These are phyloP conservation scores for Eulimnadia texana DNA, from an alignment of 1,140 invertebrate genomes.

Conservation along the genomic window DNA sequence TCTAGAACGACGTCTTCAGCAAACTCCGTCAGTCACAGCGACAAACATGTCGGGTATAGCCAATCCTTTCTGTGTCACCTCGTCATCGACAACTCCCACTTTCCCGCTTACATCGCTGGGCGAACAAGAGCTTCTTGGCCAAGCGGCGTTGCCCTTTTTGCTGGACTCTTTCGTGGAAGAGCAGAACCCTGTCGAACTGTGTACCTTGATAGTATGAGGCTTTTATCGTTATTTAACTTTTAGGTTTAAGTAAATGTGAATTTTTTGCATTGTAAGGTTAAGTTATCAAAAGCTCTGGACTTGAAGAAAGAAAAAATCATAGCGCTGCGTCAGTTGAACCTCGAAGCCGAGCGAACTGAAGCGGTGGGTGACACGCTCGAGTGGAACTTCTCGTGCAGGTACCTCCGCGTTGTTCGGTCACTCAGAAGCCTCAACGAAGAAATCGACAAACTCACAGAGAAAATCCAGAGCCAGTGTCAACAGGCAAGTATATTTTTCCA, in stretches of 20 bases:
- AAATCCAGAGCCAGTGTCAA: constrained; percentile 44
- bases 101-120: too few species aligned
- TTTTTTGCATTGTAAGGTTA: constrained; percentile 31
- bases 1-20: constrained; percentile 66
- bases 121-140: too few species aligned
- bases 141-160: too few species aligned
- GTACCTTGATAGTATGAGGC: too few species aligned
- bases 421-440: constrained; percentile 82
- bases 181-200: too few species aligned
- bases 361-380: constrained; percentile 55
- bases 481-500: constrained; percentile 37
- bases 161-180: too few species aligned
- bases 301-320: constrained; percentile 69
- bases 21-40: too few species aligned
- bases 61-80: too few species aligned
- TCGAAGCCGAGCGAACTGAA: constrained; percentile 70
- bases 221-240: too few species aligned
- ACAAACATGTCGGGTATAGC: too few species aligned
- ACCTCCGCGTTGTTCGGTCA: constrained; percentile 75
- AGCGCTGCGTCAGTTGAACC: constrained; percentile 71
- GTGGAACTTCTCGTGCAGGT: constrained; percentile 74
- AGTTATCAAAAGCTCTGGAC: constrained; percentile 68
- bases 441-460: constrained; percentile 30
- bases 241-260: too few species aligned
- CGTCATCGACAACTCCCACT: too few species aligned